phyloP scores from a whole-genome alignment of 2,888 invertebrate species.

The Augochlorella aurata region DNA sequence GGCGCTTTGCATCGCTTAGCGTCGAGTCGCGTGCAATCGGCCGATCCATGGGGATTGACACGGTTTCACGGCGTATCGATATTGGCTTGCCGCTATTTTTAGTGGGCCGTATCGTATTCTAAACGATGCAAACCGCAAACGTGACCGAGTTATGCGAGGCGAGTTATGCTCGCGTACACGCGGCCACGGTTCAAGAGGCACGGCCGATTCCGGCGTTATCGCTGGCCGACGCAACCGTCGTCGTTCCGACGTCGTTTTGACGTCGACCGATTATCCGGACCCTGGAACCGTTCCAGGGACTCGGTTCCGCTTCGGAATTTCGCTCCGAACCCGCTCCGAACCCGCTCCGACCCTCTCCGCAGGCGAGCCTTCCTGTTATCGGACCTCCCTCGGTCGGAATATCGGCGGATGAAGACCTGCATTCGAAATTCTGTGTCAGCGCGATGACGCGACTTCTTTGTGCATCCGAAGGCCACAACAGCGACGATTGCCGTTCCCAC shows the following conservation, averaged over 20 bases:
- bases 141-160: constrained; percentile 73
- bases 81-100: constrained; percentile 70
- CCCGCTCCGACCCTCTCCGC: not conserved
- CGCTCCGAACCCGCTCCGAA: not conserved
- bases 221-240: not conserved
- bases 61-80: constrained; percentile 63
- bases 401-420: not conserved
- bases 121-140: constrained; percentile 74
- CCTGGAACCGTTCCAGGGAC: constrained; percentile 39
- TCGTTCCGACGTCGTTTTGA: constrained; percentile 17
- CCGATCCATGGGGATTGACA: constrained; percentile 53
- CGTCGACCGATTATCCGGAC: constrained; percentile 17
- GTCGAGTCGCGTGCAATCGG: not conserved
- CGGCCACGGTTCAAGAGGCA: not conserved
- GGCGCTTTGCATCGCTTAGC: not conserved
- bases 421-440: constrained; percentile 18
- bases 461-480: not conserved
- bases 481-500: constrained; percentile 1
- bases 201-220: constrained; percentile 1
- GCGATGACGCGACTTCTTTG: constrained; percentile 1
- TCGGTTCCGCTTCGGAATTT: not conserved
- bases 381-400: not conserved
- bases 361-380: constrained; percentile 15
- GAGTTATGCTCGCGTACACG: constrained; percentile 16
- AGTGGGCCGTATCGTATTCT: constrained; percentile 67